phyloP scores from a whole-genome alignment of 2,113 vertebrate genomes.

The Rousettus leschenaultii region DNA sequence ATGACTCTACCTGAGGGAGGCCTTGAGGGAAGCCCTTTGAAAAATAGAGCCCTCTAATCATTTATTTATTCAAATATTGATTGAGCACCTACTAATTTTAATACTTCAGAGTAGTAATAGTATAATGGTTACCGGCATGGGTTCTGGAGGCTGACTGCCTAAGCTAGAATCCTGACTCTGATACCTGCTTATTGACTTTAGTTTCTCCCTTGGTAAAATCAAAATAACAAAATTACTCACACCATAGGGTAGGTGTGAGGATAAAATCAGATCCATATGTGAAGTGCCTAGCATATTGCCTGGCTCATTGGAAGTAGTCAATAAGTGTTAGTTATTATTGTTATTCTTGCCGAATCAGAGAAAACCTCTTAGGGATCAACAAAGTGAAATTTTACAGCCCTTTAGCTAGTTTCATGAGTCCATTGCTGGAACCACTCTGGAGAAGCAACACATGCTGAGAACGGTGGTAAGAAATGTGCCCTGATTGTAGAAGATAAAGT shows the following conservation, averaged over 20 bases:
- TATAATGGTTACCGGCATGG: background rate
- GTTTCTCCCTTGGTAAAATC: conserved; percentile 17
- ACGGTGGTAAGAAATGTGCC: background rate
- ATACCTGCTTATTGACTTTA: background rate
- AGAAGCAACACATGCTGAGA: background rate
- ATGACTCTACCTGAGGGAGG: background rate
- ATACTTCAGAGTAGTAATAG: background rate
- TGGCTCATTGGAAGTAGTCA: background rate
- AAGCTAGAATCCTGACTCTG: background rate
- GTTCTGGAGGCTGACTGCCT: background rate
- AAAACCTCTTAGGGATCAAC: background rate
- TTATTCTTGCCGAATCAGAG: background rate
- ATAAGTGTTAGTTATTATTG: background rate
- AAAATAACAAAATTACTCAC: conserved; percentile 28
- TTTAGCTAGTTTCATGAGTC: background rate
- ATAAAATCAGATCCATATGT: background rate
- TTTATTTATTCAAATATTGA: conserved; percentile 50
- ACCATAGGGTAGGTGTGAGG: background rate
- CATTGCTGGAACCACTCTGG: background rate
- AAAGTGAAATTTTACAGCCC: background rate
- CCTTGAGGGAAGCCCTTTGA: background rate
- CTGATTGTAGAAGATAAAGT: background rate
- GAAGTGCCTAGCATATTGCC: background rate
- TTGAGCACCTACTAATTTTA: conserved; percentile 30
- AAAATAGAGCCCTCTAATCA: conserved; percentile 29